These are phyloP conservation scores for Antheraea mylitta DNA, from an alignment of 1,140 invertebrate genomes.

Conservation along the genomic window DNA sequence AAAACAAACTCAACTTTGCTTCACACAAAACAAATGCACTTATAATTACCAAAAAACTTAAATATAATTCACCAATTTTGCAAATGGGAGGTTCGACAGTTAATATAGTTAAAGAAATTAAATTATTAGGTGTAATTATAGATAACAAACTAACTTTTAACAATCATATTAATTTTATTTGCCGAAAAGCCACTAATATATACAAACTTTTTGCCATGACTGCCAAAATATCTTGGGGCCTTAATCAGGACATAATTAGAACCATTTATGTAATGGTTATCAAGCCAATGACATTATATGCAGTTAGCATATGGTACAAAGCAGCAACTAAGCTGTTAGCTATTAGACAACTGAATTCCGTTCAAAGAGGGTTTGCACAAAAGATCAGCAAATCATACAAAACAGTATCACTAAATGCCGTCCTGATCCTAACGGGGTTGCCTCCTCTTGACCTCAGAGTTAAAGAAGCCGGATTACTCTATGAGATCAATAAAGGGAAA, in stretches of 20 bases:
- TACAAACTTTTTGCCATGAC: neutral
- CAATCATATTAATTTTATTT: neutral
- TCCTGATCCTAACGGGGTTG: too few species aligned
- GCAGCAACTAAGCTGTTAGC: neutral
- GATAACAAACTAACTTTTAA: slow-evolving; percentile 4
- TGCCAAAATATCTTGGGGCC: neutral
- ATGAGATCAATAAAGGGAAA: too few species aligned
- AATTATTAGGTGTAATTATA: slow-evolving; percentile 3
- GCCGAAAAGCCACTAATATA: neutral
- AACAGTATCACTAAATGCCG: too few species aligned
- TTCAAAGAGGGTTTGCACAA: too few species aligned
- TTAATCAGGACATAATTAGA: neutral
- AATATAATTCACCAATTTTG: neutral
- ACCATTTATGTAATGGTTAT: neutral
- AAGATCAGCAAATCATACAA: too few species aligned
- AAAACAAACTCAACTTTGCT: neutral
- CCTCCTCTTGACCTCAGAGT: too few species aligned
- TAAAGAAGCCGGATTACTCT: too few species aligned
- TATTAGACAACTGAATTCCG: too few species aligned
- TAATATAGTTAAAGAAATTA: neutral
- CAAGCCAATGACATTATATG: neutral
- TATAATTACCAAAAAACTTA: neutral
- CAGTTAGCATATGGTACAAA: neutral
- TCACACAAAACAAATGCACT: neutral
- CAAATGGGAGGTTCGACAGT: neutral